phyloP scores from a whole-genome alignment of 2,113 vertebrate genomes.

The Malurus cyaneus region DNA sequence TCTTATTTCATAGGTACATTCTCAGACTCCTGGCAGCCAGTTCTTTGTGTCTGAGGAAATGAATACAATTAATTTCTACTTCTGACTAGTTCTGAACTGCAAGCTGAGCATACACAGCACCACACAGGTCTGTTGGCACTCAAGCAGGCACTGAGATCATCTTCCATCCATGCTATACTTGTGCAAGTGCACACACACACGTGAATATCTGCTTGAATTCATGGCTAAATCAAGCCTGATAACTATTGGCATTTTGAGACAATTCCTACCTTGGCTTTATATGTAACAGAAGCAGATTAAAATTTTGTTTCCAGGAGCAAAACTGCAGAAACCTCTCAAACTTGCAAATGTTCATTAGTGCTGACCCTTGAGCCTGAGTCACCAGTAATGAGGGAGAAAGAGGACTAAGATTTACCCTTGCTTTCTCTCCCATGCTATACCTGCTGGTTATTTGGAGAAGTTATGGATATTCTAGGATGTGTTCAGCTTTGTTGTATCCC shows the following conservation, averaged over 20 bases:
- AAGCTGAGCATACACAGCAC: not conserved
- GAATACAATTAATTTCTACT: not conserved
- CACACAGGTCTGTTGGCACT: not conserved
- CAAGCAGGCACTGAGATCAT: not conserved
- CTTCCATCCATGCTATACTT: too few species aligned
- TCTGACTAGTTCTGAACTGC: not conserved
- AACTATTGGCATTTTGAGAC: not conserved
- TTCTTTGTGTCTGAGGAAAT: not conserved
- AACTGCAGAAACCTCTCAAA: not conserved
- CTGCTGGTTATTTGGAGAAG: not conserved
- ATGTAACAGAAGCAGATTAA: not conserved
- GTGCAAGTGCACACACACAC: accelerated
- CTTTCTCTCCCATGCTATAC: not conserved
- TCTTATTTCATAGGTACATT: not conserved
- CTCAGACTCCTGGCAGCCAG: not conserved
- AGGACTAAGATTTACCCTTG: not conserved
- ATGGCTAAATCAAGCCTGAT: not conserved
- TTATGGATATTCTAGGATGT: not conserved
- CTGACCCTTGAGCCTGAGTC: not conserved
- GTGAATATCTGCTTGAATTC: not conserved
- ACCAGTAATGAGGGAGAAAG: not conserved
- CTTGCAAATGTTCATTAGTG: accelerated
- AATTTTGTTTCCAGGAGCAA: not conserved
- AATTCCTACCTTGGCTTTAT: not conserved
- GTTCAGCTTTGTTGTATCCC: not conserved